These are phyloP conservation scores for Rhagonycha fulva DNA, from an alignment of 2,888 invertebrate genomes.

Conservation along the genomic window DNA sequence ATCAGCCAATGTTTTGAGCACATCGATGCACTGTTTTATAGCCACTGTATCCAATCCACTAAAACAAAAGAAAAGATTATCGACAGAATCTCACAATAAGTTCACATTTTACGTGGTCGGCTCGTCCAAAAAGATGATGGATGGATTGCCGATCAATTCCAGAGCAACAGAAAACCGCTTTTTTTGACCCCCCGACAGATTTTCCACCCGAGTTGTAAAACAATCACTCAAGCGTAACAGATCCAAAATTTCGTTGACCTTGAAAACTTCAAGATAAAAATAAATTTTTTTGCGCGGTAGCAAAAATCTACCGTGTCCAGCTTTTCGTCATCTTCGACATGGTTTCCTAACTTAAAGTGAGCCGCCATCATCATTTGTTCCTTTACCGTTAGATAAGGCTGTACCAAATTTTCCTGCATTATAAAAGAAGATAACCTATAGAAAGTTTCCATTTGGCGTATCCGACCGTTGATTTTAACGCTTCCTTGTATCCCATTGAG, in stretches of 20 bases:
- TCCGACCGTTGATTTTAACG: constrained; percentile 70
- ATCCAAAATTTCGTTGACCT: constrained; percentile 76
- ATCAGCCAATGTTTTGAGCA: constrained; percentile 69
- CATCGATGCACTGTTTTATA: constrained; percentile 71
- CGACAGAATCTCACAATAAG: constrained; percentile 28
- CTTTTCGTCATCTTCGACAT: background rate
- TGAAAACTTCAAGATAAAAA: background rate
- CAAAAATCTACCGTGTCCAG: background rate
- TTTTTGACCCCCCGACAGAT: constrained; percentile 76
- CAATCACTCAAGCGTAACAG: constrained; percentile 72
- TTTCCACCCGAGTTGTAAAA: constrained; percentile 65
- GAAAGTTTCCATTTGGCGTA: constrained; percentile 69
- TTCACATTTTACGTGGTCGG: constrained; percentile 68
- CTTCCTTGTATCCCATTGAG: constrained; percentile 66
- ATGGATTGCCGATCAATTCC: constrained; percentile 82
- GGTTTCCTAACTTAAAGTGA: constrained; percentile 69
- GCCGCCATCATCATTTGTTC: constrained; percentile 79
- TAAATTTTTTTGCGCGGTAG: background rate
- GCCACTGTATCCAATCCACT: constrained; percentile 77
- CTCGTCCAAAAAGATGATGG: constrained; percentile 80
- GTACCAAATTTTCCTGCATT: constrained; percentile 77
- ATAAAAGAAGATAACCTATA: constrained; percentile 80
- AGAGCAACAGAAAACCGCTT: constrained; percentile 78
- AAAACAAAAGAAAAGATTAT: constrained; percentile 50
- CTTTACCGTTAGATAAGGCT: constrained; percentile 71